Percentiles rank a stretch among this genome's conserved stretches.
Evolutionary conservation across 2,888 invertebrate species (phyloP).

Genomic region (Cheilosia grossa): DNA sequence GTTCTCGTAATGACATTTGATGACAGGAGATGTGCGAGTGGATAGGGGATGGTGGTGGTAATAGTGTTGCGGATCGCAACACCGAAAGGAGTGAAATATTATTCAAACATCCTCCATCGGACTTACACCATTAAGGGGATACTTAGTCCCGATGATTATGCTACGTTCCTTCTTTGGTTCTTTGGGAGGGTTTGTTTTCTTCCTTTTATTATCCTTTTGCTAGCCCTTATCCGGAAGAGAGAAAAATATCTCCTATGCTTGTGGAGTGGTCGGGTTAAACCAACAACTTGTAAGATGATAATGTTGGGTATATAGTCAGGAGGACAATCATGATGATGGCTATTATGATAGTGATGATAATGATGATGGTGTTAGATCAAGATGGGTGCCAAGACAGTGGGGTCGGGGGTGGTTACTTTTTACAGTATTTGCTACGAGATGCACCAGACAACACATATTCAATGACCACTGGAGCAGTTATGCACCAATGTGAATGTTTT

Average conservation of each 20-base stretch:
- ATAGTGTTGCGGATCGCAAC: slow-evolving; percentile 32
- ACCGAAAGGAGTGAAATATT: slow-evolving; percentile 50
- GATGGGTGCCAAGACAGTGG: neutral
- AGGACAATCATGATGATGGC: slow-evolving; percentile 8
- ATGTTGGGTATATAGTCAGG: slow-evolving; percentile 17
- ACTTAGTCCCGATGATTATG: slow-evolving; percentile 61
- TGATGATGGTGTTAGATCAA: neutral
- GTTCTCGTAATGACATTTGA: slow-evolving; percentile 46
- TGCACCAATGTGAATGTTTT: too few relatives aligned
- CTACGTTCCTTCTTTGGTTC: slow-evolving; percentile 12
- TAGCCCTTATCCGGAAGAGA: slow-evolving; percentile 35
- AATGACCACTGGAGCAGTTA: too few relatives aligned
- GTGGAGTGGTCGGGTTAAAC: slow-evolving; percentile 38
- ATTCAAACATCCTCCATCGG: slow-evolving; percentile 56
- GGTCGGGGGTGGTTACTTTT: neutral
- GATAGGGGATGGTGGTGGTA: slow-evolving; percentile 9
- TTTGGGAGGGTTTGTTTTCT: neutral
- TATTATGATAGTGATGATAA: slow-evolving; percentile 1
- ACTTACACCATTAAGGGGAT: slow-evolving; percentile 49
- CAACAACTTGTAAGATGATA: slow-evolving; percentile 34
- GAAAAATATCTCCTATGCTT: slow-evolving; percentile 39
- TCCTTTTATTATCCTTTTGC: slow-evolving; percentile 26
- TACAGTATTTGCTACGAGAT: too few relatives aligned
- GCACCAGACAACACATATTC: too few relatives aligned
- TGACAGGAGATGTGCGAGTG: slow-evolving; percentile 33